phyloP scores from a whole-genome alignment of 2,113 vertebrate genomes.

The Collichthys lucidus region DNA sequence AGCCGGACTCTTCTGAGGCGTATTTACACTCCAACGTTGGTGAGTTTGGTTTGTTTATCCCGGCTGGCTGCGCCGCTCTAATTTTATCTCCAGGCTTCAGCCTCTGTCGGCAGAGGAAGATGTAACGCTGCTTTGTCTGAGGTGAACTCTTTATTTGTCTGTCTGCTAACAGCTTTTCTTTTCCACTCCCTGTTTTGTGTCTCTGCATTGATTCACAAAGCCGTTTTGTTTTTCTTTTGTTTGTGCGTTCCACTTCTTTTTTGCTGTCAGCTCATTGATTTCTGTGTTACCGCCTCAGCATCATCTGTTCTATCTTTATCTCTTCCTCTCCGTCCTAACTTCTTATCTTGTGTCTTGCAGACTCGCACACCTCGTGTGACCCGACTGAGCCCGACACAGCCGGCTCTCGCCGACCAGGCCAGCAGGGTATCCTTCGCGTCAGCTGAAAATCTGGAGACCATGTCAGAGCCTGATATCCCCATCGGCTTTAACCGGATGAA shows the following conservation, averaged over 20 bases:
- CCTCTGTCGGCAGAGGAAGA: neutral
- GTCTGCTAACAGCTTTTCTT: slow-evolving; percentile 26
- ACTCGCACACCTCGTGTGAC: slow-evolving; percentile 92
- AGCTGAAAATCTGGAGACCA: slow-evolving; percentile 94
- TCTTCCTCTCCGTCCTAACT: neutral
- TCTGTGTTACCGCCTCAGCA: neutral
- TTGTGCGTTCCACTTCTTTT: neutral
- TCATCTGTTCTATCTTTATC: neutral
- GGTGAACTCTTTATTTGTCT: slow-evolving; percentile 25
- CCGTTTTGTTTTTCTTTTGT: slow-evolving; percentile 24
- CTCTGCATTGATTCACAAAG: slow-evolving; percentile 15
- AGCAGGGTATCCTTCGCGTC: slow-evolving; percentile 94
- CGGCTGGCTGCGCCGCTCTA: slow-evolving; percentile 19
- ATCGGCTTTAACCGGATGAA: slow-evolving; percentile 97
- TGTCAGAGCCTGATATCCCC: slow-evolving; percentile 95
- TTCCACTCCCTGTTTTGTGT: slow-evolving; percentile 10
- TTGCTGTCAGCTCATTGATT: slow-evolving; percentile 7
- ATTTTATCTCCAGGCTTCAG: slow-evolving; percentile 18
- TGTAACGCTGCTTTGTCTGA: slow-evolving; percentile 28
- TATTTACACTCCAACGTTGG: neutral
- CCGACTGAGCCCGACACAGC: slow-evolving; percentile 88
- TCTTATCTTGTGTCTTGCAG: slow-evolving; percentile 74
- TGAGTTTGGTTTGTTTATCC: slow-evolving; percentile 8
- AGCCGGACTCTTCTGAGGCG: neutral
- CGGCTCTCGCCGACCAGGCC: slow-evolving; percentile 90